phyloP scores from a whole-genome alignment of 2,113 vertebrate species.

The Spheniscus mendiculus region DNA sequence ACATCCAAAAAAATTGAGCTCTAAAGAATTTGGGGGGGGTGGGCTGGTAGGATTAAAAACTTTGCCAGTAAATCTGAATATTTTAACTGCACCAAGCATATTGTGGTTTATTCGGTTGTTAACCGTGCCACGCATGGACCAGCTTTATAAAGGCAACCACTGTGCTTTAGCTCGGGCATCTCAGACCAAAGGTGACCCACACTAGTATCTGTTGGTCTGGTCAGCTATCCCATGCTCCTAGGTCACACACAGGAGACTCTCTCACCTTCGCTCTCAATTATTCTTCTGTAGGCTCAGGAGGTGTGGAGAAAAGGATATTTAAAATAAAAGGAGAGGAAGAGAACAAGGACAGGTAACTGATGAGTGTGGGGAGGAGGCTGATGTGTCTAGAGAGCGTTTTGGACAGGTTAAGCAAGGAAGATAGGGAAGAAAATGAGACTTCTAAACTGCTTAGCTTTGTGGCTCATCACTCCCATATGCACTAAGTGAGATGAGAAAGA shows the following conservation, averaged over 20 bases:
- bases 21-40: background rate
- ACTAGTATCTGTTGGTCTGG: background rate
- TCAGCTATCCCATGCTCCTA: background rate
- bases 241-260: background rate
- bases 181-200: background rate
- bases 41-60: background rate
- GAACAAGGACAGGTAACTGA: background rate
- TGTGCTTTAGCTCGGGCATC: background rate
- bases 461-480: fast-evolving
- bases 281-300: background rate
- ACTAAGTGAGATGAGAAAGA: background rate
- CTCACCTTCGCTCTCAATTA: fast-evolving
- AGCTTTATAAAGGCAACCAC: background rate
- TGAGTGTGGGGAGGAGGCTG: background rate
- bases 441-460: background rate
- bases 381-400: background rate
- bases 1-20: background rate
- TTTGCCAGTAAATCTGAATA: background rate
- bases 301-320: background rate
- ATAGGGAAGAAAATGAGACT: background rate
- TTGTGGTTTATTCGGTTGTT: background rate
- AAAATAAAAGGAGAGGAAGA: background rate
- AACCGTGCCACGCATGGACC: fast-evolving
- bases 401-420: background rate
- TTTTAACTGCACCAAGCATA: background rate